These are phyloP conservation scores for Nipponacmea schrenckii DNA, from an alignment of 2,888 invertebrate species.

Conservation along the genomic window DNA sequence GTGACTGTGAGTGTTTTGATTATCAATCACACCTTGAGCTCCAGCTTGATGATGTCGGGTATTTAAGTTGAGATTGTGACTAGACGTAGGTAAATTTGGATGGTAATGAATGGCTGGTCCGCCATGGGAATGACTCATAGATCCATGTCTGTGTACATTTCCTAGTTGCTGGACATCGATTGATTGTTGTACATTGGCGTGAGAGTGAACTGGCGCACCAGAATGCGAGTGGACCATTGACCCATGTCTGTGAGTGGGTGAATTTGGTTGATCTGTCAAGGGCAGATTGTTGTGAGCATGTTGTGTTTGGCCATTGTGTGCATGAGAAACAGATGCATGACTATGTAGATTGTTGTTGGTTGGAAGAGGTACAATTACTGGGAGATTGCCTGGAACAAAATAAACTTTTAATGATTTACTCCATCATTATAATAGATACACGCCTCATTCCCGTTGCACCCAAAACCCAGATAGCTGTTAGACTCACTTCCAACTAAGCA, in stretches of 20 bases:
- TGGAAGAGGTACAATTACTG: neutral
- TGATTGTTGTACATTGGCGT: neutral
- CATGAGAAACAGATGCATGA: neutral
- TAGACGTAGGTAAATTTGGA: neutral
- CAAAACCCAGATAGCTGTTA: too few relatives aligned
- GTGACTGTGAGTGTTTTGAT: neutral
- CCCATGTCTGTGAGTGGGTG: neutral
- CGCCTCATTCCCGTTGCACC: too few relatives aligned
- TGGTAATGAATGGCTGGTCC: neutral
- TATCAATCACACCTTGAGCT: too few relatives aligned
- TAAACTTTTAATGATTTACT: too few relatives aligned
- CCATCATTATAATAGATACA: too few relatives aligned
- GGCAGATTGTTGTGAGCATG: neutral
- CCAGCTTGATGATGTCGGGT: too few relatives aligned
- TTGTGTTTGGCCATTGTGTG: neutral
- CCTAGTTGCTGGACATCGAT: too few relatives aligned
- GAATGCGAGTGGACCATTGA: neutral
- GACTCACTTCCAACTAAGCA: too few relatives aligned
- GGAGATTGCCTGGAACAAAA: too few relatives aligned
- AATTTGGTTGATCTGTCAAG: neutral
- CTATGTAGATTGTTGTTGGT: neutral
- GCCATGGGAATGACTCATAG: neutral
- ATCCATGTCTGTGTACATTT: neutral
- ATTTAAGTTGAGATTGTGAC: too few relatives aligned
- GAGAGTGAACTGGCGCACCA: neutral